Percentiles rank a stretch among this genome's conserved stretches.
These are phyloP conservation scores for Pandemis heparana DNA, from an alignment of 2,888 invertebrate genomes.

Conservation along the genomic window DNA sequence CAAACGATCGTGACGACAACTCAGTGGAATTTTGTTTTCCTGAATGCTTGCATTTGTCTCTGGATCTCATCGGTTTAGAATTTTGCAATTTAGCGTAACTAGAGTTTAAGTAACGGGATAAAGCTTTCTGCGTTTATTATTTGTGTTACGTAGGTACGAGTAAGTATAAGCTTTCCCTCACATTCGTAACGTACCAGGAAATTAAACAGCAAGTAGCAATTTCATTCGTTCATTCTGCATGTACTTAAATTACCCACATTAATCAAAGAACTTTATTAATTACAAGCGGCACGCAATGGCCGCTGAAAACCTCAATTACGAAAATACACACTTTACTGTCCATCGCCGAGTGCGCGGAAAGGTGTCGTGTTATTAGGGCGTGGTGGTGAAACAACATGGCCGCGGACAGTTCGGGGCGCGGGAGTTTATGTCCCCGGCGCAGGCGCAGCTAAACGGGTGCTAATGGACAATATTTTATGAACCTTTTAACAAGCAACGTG, in stretches of 20 bases:
- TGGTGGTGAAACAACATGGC: conserved; percentile 4
- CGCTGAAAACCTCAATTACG: conserved; percentile 24
- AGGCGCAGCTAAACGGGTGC: neutral
- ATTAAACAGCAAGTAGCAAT: neutral
- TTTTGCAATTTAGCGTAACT: neutral
- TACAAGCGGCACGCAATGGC: conserved; percentile 28
- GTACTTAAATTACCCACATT: conserved; percentile 30
- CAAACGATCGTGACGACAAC: neutral
- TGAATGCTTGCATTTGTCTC: neutral
- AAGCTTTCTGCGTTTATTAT: neutral
- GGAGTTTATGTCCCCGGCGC: conserved; percentile 18
- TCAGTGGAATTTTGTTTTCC: neutral
- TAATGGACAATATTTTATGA: conserved; percentile 27
- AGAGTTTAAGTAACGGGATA: neutral
- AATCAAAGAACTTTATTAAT: conserved; percentile 31
- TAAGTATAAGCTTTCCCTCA: neutral
- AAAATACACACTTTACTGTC: conserved; percentile 26
- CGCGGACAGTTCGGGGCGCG: conserved; percentile 13
- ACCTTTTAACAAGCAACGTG: conserved; percentile 26
- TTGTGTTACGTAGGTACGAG: neutral
- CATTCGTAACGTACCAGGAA: neutral
- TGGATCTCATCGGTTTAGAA: neutral
- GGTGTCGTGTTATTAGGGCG: conserved; percentile 33
- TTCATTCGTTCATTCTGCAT: conserved; percentile 18
- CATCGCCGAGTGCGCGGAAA: neutral